Conservation (phyloP, 2,113 vertebrate species). For the Helogale parvula region DNA sequence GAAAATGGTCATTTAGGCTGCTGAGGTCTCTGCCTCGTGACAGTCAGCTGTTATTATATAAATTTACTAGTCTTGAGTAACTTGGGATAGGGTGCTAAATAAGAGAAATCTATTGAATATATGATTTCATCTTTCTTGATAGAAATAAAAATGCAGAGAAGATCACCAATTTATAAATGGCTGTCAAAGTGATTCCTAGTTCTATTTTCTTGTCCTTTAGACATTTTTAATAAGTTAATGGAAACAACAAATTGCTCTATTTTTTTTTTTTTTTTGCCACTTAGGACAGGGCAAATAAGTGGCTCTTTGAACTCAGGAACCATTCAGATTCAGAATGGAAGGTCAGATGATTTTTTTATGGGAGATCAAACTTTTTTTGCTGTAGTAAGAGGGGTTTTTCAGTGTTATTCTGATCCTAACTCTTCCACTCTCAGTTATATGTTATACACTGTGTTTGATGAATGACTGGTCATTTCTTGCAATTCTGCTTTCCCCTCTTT, state of each 20-base stretch:
- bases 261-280: neutral
- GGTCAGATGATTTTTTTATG: neutral
- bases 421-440: neutral
- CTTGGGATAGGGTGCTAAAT: neutral
- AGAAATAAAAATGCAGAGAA: constrained; percentile 23
- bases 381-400: neutral
- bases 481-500: neutral
- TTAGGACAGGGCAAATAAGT: neutral
- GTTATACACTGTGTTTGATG: neutral
- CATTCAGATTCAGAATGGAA: neutral
- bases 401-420: neutral
- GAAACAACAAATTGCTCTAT: neutral
- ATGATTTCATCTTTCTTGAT: neutral
- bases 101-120: neutral
- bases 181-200: neutral
- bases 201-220: neutral
- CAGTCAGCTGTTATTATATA: neutral
- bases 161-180: neutral
- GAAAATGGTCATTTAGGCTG: neutral
- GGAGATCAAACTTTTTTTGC: neutral
- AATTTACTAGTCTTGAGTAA: constrained; percentile 23
- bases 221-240: neutral
- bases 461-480: neutral
- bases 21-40: neutral
- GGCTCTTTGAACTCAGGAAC: neutral